Percentiles rank a stretch among this genome's conserved stretches.
phyloP scores from a whole-genome alignment of 2,888 invertebrate genomes.

The Morpho achilles region DNA sequence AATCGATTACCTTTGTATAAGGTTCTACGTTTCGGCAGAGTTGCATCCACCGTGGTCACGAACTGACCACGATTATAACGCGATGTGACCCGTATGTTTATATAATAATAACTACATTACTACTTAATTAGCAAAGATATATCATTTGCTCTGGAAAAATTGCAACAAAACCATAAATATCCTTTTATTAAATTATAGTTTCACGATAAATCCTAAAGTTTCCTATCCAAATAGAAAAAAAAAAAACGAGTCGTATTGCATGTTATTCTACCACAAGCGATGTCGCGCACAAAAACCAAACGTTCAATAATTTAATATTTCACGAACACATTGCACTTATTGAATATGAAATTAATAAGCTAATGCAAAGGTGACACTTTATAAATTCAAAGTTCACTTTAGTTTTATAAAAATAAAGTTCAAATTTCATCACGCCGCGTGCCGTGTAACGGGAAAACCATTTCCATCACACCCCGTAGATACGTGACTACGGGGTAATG shows the following conservation, averaged over 20 bases:
- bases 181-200: too few relatives aligned
- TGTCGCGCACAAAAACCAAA: neutral
- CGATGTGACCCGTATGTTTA: too few relatives aligned
- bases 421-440: neutral
- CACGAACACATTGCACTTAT: slow-evolving; percentile 26
- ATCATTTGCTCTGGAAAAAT: too few relatives aligned
- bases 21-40: too few relatives aligned
- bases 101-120: too few relatives aligned
- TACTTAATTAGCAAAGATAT: too few relatives aligned
- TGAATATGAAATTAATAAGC: slow-evolving; percentile 36
- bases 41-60: too few relatives aligned
- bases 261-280: slow-evolving; percentile 2
- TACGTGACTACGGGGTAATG: slow-evolving; percentile 13
- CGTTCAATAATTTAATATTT: slow-evolving; percentile 22
- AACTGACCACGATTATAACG: too few relatives aligned
- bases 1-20: too few relatives aligned
- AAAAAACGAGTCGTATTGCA: neutral
- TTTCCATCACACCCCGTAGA: slow-evolving; percentile 8
- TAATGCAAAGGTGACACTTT: slow-evolving; percentile 11
- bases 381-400: slow-evolving; percentile 1
- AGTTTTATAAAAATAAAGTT: neutral
- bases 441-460: slow-evolving; percentile 4
- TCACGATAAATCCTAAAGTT: too few relatives aligned
- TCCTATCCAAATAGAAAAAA: too few relatives aligned
- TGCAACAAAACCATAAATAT: too few relatives aligned